phyloP scores from a whole-genome alignment of 2,888 invertebrate genomes.

The Temnothorax unifasciatus region DNA sequence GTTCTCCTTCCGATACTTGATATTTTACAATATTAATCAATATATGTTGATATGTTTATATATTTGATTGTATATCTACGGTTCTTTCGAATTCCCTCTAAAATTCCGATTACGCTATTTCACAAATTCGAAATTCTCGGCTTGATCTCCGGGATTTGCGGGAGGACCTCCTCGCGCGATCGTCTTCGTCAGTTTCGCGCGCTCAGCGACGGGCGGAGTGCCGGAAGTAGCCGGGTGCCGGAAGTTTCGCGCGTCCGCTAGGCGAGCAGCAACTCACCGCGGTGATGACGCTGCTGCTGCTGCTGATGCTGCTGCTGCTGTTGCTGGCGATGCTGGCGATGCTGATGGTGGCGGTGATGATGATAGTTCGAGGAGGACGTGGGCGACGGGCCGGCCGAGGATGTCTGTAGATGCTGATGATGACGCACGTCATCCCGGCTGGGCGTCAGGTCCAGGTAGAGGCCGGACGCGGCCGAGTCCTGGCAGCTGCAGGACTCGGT shows the following conservation, averaged over 20 bases:
- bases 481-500: slow-evolving; percentile 80
- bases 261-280: slow-evolving; percentile 87
- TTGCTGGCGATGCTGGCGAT: slow-evolving; percentile 85
- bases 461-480: slow-evolving; percentile 80
- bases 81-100: not conserved
- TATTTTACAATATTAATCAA: slow-evolving; percentile 1
- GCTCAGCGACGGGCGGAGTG: not conserved
- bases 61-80: not conserved
- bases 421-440: slow-evolving; percentile 78
- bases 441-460: slow-evolving; percentile 81
- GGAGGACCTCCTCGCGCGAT: slow-evolving; percentile 35
- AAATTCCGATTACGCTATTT: not conserved
- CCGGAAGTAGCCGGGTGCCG: slow-evolving; percentile 36
- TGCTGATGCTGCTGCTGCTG: slow-evolving; percentile 86
- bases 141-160: not conserved
- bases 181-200: slow-evolving; percentile 71
- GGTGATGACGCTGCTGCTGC: slow-evolving; percentile 87
- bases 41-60: not conserved
- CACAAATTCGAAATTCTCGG: not conserved
- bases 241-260: slow-evolving; percentile 86
- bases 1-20: not conserved
- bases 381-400: slow-evolving; percentile 80
- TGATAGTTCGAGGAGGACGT: slow-evolving; percentile 76
- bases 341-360: slow-evolving; percentile 73
- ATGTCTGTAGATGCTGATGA: slow-evolving; percentile 70